Base-by-base conservation (phyloP, 2,888 invertebrate species). In the Noctua janthina region DNA sequence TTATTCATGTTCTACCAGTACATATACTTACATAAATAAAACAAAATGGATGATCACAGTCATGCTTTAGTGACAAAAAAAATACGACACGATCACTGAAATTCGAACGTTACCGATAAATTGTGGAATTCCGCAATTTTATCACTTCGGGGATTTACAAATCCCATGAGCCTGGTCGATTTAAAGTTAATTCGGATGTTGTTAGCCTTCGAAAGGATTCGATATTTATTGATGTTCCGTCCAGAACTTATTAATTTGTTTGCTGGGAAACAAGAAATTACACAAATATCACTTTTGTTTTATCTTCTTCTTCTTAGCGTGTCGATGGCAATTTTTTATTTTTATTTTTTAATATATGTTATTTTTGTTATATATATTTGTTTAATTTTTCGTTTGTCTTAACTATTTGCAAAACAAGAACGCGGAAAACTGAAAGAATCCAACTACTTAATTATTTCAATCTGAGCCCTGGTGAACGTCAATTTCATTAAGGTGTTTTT, bases 121-220 rank as follows among this genome's bases (percentile, higher is more conserved):
- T 76, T 69, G 51, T 64, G 64, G 76, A 66, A 64, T 70, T 54
- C 7, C 49, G 29, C 17, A n/a, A 74, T 78, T 78, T 74, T 71
- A 68, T 77, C 69, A 56, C 67, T 81, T 70, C 35, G 1, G 81
- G 87, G 76, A 77, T 84, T 23, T 15, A 49, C 17, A 69, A 73
- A 73, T 72, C 74, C 84, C 59, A 20, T 29, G 68, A 62, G 62
- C 2, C 17, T 78, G 46, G 70, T 79, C n/a, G n/a, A 77, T 84
- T 77, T 78, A 78, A 83, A 84, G 74, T 78, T 72, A 69, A 76
- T 76, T 72, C 64, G 23, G 43, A 64, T 70, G 51, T 76, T 76
- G 67, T 20, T 56, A 23, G 13, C 49, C 35, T 70, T 56, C 10
- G 13, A 76, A 66, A 69, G 68, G 71, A 75, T 79, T 69, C 59